phyloP scores from a whole-genome alignment of 2,888 invertebrate genomes.

The Germaria angustata region DNA sequence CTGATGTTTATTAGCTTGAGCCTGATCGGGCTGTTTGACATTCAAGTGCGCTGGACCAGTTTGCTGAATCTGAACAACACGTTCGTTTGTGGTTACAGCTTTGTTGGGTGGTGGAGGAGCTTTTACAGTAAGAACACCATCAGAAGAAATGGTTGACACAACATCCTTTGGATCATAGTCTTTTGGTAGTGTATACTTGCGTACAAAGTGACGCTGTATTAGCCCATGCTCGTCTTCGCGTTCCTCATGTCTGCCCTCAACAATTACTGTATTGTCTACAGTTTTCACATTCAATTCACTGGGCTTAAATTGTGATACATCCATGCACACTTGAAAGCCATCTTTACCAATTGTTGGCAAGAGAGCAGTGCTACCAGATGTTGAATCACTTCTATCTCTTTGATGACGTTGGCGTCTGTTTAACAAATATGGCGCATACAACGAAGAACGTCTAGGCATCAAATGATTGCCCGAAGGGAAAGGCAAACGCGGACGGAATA shows the following conservation, averaged over 20 bases:
- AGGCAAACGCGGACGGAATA: slow-evolving; percentile 72
- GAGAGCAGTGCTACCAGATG: slow-evolving; percentile 80
- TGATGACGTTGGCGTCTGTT: slow-evolving; percentile 81
- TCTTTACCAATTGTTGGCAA: slow-evolving; percentile 70
- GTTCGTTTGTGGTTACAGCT: slow-evolving; percentile 74
- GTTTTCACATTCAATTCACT: slow-evolving; percentile 89
- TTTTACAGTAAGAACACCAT: slow-evolving; percentile 87
- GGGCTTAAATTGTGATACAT: slow-evolving; percentile 88
- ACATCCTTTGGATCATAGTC: slow-evolving; percentile 87
- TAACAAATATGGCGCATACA: slow-evolving; percentile 82
- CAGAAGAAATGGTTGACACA: slow-evolving; percentile 86
- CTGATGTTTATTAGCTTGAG: slow-evolving; percentile 22
- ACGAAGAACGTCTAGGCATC: slow-evolving; percentile 82
- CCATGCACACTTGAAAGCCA: slow-evolving; percentile 86
- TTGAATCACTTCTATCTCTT: slow-evolving; percentile 81
- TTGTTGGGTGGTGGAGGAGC: slow-evolving; percentile 83
- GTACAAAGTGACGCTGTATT: slow-evolving; percentile 82
- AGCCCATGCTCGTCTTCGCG: slow-evolving; percentile 86
- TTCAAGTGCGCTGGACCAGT: slow-evolving; percentile 82
- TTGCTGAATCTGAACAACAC: slow-evolving; percentile 81
- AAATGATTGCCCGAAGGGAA: slow-evolving; percentile 44
- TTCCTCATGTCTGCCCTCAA: slow-evolving; percentile 86
- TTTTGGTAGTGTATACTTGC: slow-evolving; percentile 87
- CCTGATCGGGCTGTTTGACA: slow-evolving; percentile 70
- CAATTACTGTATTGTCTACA: slow-evolving; percentile 85